Evolutionary conservation across 2,113 vertebrate genomes (phyloP).

Genomic region (Hiodon alosoides): DNA sequence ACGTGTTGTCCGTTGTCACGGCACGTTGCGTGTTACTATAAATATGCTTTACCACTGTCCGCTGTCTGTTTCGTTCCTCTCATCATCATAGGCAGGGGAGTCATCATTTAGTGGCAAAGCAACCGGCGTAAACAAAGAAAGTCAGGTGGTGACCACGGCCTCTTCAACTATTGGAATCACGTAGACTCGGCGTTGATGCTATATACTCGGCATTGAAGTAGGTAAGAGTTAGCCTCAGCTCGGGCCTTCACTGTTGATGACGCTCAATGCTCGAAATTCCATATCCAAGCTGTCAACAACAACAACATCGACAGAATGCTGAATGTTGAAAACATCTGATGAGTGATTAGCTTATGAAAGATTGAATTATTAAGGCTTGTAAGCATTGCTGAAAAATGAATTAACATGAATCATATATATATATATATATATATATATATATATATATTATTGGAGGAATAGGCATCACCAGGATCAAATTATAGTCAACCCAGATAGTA

Average conservation of each 20-base stretch:
- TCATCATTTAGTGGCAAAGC: too few relatives aligned
- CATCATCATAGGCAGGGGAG: too few relatives aligned
- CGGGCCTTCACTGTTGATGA: not conserved
- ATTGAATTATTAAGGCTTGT: not conserved
- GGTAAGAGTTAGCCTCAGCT: not conserved
- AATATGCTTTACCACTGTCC: too few relatives aligned
- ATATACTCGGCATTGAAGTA: not conserved
- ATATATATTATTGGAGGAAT: not conserved
- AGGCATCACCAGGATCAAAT: not conserved
- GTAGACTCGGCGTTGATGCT: not conserved
- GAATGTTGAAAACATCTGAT: too few relatives aligned
- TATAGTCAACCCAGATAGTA: not conserved
- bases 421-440: not conserved
- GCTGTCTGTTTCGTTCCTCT: too few relatives aligned
- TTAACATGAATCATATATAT: not conserved
- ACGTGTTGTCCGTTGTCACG: too few relatives aligned
- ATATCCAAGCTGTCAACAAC: not conserved
- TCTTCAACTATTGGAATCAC: too few relatives aligned
- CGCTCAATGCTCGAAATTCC: not conserved
- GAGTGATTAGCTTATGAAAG: too few relatives aligned
- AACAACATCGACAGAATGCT: too few relatives aligned
- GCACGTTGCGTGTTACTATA: too few relatives aligned
- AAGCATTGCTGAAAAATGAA: not conserved
- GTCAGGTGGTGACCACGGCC: too few relatives aligned
- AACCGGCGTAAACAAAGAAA: too few relatives aligned